Evolutionary conservation across 1,140 invertebrate species (phyloP).

Genomic region (Drosophila setifemur): DNA sequence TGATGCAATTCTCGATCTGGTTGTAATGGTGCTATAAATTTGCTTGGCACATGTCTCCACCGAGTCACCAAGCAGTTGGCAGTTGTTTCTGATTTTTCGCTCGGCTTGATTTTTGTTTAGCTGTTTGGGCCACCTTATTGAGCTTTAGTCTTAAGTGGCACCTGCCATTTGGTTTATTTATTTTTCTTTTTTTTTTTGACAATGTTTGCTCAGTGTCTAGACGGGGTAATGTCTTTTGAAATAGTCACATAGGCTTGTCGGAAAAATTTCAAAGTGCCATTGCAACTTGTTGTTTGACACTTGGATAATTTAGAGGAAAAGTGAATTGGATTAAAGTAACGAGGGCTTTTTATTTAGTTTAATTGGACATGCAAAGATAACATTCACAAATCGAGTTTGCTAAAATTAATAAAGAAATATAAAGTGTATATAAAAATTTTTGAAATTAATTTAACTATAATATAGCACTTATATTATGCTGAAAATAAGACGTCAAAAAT

Average conservation of each 20-base stretch:
- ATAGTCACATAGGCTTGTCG: conserved; percentile 35
- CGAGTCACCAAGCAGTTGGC: conserved; percentile 15
- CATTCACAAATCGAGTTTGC: no score
- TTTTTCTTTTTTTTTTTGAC: conserved; percentile 42
- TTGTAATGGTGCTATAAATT: conserved; percentile 77
- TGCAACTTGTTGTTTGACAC: conserved; percentile 30
- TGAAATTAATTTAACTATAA: no score
- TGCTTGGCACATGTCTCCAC: conserved; percentile 62
- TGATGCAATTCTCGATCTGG: conserved; percentile 70
- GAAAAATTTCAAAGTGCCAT: conserved; percentile 63
- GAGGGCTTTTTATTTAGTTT: no score
- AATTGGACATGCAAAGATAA: no score
- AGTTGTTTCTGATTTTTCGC: conserved; percentile 27
- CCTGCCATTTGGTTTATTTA: conserved; percentile 51
- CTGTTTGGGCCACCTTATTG: conserved; percentile 45
- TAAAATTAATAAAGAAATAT: no score
- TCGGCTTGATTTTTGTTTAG: conserved; percentile 50
- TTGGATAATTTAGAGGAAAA: background rate
- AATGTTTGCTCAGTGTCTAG: conserved; percentile 74
- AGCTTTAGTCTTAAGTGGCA: conserved; percentile 61
- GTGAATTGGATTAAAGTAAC: background rate
- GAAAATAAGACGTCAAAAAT: background rate
- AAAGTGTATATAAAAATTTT: no score
- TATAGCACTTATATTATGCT: no score
- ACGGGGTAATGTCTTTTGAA: conserved; percentile 58